Evolutionary conservation across 1,140 invertebrate species (phyloP).

Genomic region (Leptopilina clavipes): DNA sequence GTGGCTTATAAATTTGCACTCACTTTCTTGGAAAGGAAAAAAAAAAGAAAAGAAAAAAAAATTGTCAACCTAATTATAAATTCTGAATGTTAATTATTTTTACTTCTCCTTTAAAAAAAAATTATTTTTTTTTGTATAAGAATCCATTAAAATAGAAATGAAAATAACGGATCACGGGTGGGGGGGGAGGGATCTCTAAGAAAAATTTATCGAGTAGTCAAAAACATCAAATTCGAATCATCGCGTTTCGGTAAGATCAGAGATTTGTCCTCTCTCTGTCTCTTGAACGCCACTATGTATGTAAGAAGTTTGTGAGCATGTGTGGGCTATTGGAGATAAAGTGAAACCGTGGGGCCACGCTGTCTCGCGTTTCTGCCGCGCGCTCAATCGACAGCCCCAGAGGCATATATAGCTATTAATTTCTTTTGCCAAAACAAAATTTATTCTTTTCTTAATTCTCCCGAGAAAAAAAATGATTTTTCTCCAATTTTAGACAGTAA

Average conservation of each 20-base stretch:
- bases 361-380: conserved; percentile 59
- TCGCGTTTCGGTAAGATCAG: conserved; percentile 20
- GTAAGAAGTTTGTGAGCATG: not conserved
- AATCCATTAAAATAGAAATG: conserved; percentile 29
- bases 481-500: no score
- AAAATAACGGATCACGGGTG: not conserved
- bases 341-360: conserved; percentile 64
- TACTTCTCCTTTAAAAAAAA: not conserved
- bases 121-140: no score
- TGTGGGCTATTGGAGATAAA: conserved; percentile 48
- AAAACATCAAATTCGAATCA: not conserved
- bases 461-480: no score
- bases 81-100: conserved; percentile 24
- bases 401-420: conserved; percentile 21
- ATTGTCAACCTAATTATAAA: conserved; percentile 15
- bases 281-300: not conserved
- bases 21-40: not conserved
- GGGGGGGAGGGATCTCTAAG: not conserved
- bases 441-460: no score
- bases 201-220: conserved; percentile 25
- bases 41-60: no score
- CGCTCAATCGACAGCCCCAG: conserved; percentile 12
- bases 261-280: not conserved
- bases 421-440: not conserved
- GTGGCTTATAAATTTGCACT: not conserved